Percentiles rank a stretch among this genome's conserved stretches.
These are phyloP conservation scores for Ypsolopha scabrella DNA, from an alignment of 2,888 invertebrate species.

Conservation along the genomic window DNA sequence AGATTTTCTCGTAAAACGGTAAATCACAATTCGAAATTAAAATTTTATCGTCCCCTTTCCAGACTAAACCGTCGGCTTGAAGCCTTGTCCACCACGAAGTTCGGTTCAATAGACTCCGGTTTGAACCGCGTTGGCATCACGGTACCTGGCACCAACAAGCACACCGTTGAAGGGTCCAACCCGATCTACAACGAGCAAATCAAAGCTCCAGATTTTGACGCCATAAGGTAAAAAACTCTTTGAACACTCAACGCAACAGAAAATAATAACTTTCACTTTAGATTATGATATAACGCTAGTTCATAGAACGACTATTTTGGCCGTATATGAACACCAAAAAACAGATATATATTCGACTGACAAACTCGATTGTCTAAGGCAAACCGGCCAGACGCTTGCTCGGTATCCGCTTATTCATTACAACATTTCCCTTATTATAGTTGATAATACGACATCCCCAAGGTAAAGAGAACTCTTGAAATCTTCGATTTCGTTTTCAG, in stretches of 20 bases:
- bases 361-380: too few relatives aligned
- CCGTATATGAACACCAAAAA: too few relatives aligned
- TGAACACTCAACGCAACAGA: too few relatives aligned
- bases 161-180: conserved; percentile 78
- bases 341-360: too few relatives aligned
- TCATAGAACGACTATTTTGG: too few relatives aligned
- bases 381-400: too few relatives aligned
- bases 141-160: conserved; percentile 77
- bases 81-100: conserved; percentile 73
- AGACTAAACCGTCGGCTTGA: conserved; percentile 72
- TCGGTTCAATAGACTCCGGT: conserved; percentile 73
- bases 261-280: too few relatives aligned
- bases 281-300: too few relatives aligned
- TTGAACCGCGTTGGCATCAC: conserved; percentile 65
- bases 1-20: too few relatives aligned
- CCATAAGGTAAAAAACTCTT: conserved; percentile 47
- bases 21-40: conserved; percentile 9
- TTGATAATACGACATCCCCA: not conserved
- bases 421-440: too few relatives aligned
- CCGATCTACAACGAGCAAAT: conserved; percentile 74
- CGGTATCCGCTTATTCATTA: too few relatives aligned
- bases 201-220: conserved; percentile 62
- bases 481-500: conserved; percentile 37
- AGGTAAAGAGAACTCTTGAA: not conserved
- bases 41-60: conserved; percentile 5